Evolutionary conservation across 1,140 invertebrate species (phyloP), one percentile per base, ranked within the genome.

Genomic region (Lutraria rhynchaena): DNA sequence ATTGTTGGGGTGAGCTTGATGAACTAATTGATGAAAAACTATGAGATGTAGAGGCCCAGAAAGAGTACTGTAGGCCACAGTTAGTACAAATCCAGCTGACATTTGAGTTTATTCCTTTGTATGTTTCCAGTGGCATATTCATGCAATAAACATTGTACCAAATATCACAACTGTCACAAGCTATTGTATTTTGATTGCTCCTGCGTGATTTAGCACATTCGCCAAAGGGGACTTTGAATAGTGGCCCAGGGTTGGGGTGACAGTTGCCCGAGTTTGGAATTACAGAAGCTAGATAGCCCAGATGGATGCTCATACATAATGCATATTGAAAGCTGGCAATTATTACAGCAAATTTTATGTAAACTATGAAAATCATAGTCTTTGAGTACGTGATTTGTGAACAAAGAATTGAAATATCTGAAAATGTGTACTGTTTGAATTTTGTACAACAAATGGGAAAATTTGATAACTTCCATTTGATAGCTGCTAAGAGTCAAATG

Each of bases 141-240:
- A 58, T 58, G 22, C 63, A 80, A n/a, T 60, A 70, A 33, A 35
- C 51, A 31, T 80, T 49, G 55, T 58, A 69, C 77, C 77, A 71
- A n/a, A 7, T 33, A 60, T 80, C 77, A 51, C 65, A 80, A 1
- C 22, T 35, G 27, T 80, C 77, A 24, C 65, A 80, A 29, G 57
- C 55, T 19, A 80, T 33, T 15, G 51, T 53, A 27, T 37, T 58
- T 24, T 57, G 65, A 35, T 80, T 80, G 29, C 41, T 55, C 31
- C 29, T 67, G 19, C 58, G 31, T 5, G 22, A 1, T n/a, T 67
- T 44, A 41, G 5, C 35, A 15, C 4, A 27, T 0, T 27, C 35
- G 5, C 4, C 22, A 63, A 13, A 63, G 4, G 60, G 55, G n/a
- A 27, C 9, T 29, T 58, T 58, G 55, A 19, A 27, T 15, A 17